These are phyloP conservation scores for Amyelois transitella DNA, from an alignment of 1,140 invertebrate species.

Conservation along the genomic window DNA sequence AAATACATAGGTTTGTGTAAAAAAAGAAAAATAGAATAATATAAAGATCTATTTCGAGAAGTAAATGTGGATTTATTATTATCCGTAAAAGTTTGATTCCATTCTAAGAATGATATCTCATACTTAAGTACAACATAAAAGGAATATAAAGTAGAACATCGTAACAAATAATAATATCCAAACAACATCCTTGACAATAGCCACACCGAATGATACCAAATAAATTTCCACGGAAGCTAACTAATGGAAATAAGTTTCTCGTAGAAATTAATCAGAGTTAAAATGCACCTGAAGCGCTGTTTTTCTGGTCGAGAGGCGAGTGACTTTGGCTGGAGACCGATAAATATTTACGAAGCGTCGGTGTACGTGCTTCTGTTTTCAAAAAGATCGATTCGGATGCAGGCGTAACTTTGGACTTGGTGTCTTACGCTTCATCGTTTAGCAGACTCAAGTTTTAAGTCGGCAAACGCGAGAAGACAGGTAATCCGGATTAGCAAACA, in stretches of 20 bases:
- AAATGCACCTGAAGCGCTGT: constrained; percentile 9
- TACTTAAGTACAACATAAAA: no score
- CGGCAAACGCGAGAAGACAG: constrained; percentile 5
- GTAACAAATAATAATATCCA: no score
- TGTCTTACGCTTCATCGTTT: constrained; percentile 16
- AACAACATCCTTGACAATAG: not conserved
- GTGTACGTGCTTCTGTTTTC: constrained; percentile 23
- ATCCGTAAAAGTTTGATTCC: no score
- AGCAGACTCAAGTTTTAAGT: constrained; percentile 15
- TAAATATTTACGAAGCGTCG: constrained; percentile 42
- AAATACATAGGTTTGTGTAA: no score
- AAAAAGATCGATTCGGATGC: constrained; percentile 7
- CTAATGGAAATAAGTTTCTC: not conserved
- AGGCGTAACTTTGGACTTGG: constrained; percentile 4
- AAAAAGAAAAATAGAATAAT: no score
- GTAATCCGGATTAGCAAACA: constrained; percentile 14
- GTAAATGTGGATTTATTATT: no score
- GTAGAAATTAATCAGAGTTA: constrained; percentile 10
- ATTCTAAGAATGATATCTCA: no score
- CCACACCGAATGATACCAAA: not conserved
- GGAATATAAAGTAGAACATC: no score
- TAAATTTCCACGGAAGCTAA: not conserved
- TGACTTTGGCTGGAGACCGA: constrained; percentile 9
- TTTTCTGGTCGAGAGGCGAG: constrained; percentile 11
- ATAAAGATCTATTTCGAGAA: no score